Conservation (phyloP, 2,113 vertebrate genomes). For the Macquaria australasica region DNA sequence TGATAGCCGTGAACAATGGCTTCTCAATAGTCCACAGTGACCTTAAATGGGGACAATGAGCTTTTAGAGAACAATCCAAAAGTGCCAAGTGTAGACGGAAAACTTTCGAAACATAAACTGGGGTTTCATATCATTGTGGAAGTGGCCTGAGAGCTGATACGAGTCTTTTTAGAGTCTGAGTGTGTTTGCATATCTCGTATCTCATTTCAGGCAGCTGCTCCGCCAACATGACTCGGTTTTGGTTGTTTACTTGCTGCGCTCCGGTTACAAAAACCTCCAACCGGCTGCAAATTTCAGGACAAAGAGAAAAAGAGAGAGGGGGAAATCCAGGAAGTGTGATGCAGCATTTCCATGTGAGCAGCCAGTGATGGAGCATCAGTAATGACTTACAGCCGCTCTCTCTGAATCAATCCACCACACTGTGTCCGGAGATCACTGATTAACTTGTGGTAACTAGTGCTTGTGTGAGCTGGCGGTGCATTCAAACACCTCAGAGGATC, state of each 20-base stretch:
- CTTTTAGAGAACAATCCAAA: neutral
- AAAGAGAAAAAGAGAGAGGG: neutral
- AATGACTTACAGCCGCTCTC: constrained; percentile 6
- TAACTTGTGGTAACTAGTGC: neutral
- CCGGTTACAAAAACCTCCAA: neutral
- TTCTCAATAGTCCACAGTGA: no score
- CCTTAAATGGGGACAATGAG: neutral
- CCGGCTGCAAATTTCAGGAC: neutral
- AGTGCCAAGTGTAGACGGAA: neutral
- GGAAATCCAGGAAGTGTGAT: constrained; percentile 11
- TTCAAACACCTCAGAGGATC: neutral
- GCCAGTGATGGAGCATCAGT: constrained; percentile 6
- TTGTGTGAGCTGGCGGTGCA: neutral
- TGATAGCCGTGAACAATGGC: no score
- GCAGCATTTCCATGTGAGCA: constrained; percentile 11
- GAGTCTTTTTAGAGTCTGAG: neutral
- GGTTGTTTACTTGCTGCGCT: constrained; percentile 5
- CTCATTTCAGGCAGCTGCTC: neutral
- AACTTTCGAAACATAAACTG: neutral
- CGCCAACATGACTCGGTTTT: neutral
- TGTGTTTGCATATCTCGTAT: neutral
- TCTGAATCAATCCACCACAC: neutral
- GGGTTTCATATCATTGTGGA: neutral
- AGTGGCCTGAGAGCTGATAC: neutral
- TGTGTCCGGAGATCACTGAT: neutral